Percentiles rank a stretch among this genome's conserved stretches.
phyloP scores from a whole-genome alignment of 2,888 invertebrate species.

The Polymixis lichenea region DNA sequence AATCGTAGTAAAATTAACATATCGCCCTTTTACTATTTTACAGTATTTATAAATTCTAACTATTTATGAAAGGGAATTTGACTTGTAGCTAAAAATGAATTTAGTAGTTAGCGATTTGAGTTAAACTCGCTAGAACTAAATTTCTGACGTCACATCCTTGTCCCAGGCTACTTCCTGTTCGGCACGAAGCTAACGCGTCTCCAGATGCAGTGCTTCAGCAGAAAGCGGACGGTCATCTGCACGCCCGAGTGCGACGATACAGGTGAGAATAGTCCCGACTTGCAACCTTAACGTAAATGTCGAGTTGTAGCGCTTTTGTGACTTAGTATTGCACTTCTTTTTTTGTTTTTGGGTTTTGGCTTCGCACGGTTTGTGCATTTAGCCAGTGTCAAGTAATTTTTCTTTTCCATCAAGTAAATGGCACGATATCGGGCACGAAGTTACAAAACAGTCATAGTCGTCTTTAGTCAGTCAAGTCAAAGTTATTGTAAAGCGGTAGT shows the following conservation, averaged over 20 bases:
- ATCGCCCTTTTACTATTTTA: neutral
- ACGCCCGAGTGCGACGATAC: slow-evolving; percentile 89
- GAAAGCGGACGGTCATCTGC: slow-evolving; percentile 83
- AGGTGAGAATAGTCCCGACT: slow-evolving; percentile 69
- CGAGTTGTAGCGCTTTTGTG: neutral
- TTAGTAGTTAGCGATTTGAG: neutral
- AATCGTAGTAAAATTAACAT: neutral
- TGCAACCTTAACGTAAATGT: neutral
- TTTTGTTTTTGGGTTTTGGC: too few species aligned
- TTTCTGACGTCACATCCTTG: neutral
- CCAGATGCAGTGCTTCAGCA: slow-evolving; percentile 87
- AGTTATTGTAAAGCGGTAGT: too few species aligned
- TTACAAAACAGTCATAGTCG: too few species aligned
- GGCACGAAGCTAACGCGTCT: slow-evolving; percentile 85
- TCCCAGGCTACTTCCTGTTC: slow-evolving; percentile 86
- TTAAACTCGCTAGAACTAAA: neutral
- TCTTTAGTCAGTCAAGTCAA: too few species aligned
- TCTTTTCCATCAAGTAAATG: too few species aligned
- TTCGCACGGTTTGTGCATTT: too few species aligned
- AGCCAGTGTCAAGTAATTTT: too few species aligned
- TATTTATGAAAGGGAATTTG: neutral
- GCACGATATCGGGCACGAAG: too few species aligned
- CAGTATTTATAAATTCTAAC: too few species aligned
- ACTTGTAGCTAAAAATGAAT: neutral
- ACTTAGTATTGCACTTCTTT: neutral